Base-by-base conservation (phyloP, 2,888 invertebrate species). In the Tenthredo notha region DNA sequence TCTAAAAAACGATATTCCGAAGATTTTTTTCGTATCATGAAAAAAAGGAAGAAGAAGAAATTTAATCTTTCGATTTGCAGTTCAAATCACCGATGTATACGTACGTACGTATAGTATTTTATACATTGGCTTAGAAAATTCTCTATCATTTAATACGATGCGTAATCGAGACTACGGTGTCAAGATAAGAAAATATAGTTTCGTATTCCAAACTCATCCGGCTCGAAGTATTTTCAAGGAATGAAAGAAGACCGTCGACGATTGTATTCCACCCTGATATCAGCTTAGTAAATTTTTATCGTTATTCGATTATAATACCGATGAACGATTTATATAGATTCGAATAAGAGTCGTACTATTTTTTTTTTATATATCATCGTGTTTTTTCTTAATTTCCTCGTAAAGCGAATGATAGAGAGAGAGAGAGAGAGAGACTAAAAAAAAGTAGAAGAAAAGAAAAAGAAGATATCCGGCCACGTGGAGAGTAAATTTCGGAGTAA, bases 161-260 rank as follows among this genome's bases (percentile, higher is more conserved):
- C 15, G 33, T 6, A 15, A 33, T 12, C 25, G 21, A 67, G 67
- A 29, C 67, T 33, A n/a, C 70, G 15, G 70, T 37, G 2, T 37
- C 15, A 37, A 72, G 70, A 72, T 72, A 72, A 72, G 18, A n/a
- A 72, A 72, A 72, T 72, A 72, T 72, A n/a, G 70, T 70, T 5
- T 72, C 70, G 40, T 40, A 37, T 72, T 72, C 15, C 70, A 25
- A 25, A 37, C 18, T 72, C 70, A 72, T 72, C 70, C 70, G 70
- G 70, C 21, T 37, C 33, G 15, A 47, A 47, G 18, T 72, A 29
- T 33, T 18, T 72, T 72, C 70, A n/a, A 18, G 37, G 70, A 72
- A 72, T 1, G 18, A 37, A 72, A 72, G 40, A 18, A n/a, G n/a
- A 33, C 70, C 37, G 70, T 9, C 9, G 21, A 58, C 21, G 58